A percentile compares a stretch with the other conserved stretches of the same genome.
Evolutionary conservation across 2,888 invertebrate genomes (phyloP).

Genomic region (Endotricha flammealis): DNA sequence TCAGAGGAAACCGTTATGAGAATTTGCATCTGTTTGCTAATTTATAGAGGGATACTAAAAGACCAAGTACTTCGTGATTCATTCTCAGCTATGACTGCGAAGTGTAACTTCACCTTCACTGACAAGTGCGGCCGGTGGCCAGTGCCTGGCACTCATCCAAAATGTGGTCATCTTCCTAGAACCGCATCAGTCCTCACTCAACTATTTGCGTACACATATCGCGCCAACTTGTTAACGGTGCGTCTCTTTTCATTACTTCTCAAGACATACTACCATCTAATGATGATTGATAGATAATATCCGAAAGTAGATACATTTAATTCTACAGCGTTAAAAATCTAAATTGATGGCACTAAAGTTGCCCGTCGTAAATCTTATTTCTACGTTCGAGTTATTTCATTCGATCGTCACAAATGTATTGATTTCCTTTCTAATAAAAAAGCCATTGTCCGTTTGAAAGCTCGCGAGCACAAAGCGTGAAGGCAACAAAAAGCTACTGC

Average conservation of each 20-base stretch:
- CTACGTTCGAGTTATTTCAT: conserved; percentile 28
- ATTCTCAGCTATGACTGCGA: conserved; percentile 31
- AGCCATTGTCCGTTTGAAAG: conserved; percentile 63
- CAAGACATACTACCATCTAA: neutral
- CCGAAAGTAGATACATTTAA: conserved; percentile 2
- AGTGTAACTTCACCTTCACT: conserved; percentile 40
- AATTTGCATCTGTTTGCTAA: conserved; percentile 10
- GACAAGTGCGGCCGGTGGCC: conserved; percentile 35
- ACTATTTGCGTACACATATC: conserved; percentile 28
- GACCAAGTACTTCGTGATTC: conserved; percentile 27
- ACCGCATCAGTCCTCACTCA: conserved; percentile 49
- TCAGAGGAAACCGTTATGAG: conserved; percentile 7
- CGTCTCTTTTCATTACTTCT: conserved; percentile 13
- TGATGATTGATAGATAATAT: neutral
- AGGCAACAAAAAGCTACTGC: conserved; percentile 66
- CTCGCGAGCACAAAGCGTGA: conserved; percentile 65
- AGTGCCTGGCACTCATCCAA: conserved; percentile 58
- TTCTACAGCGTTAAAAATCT: conserved; percentile 3
- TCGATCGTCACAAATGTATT: conserved; percentile 49
- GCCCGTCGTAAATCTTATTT: conserved; percentile 21
- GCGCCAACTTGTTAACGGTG: conserved; percentile 49
- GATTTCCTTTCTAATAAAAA: conserved; percentile 64
- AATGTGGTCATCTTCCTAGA: conserved; percentile 54
- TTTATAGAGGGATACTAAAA: conserved; percentile 12
- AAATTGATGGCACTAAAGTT: conserved; percentile 16